Evolutionary conservation across 1,140 invertebrate species (phyloP).

Genomic region (Tetramorium alpestre): DNA sequence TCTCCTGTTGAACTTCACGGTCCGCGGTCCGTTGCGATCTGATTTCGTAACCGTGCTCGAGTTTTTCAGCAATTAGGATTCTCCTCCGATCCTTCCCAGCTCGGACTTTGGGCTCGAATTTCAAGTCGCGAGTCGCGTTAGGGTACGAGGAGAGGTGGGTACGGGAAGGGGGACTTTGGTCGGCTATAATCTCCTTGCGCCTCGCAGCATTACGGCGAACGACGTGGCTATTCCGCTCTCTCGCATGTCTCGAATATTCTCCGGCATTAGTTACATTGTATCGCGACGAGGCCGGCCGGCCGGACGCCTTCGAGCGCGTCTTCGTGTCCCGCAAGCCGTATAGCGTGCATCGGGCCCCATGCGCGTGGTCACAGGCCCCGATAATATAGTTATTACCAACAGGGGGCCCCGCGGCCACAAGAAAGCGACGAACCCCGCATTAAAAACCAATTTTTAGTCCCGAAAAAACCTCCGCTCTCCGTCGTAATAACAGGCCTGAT

Average conservation of each 20-base stretch:
- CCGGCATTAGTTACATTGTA: slow-evolving; percentile 47
- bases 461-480: slow-evolving; percentile 83
- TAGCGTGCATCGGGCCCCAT: slow-evolving; percentile 48
- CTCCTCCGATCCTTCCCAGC: neutral
- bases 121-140: neutral
- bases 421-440: slow-evolving; percentile 84
- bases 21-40: neutral
- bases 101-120: neutral
- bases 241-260: slow-evolving; percentile 32
- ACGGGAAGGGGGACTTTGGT: neutral
- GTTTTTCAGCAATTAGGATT: neutral
- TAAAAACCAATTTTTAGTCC: slow-evolving; percentile 86
- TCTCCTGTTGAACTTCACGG: neutral
- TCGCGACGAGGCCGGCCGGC: neutral
- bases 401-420: slow-evolving; percentile 77
- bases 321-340: slow-evolving; percentile 45
- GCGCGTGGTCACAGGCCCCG: slow-evolving; percentile 76
- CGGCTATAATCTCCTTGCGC: neutral
- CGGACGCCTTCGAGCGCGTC: neutral
- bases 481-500: slow-evolving; percentile 84
- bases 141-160: neutral
- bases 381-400: slow-evolving; percentile 84
- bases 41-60: neutral
- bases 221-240: neutral
- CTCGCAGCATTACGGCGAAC: neutral